phyloP scores from a whole-genome alignment of 2,113 vertebrate genomes.

The Bambusicola thoracicus region DNA sequence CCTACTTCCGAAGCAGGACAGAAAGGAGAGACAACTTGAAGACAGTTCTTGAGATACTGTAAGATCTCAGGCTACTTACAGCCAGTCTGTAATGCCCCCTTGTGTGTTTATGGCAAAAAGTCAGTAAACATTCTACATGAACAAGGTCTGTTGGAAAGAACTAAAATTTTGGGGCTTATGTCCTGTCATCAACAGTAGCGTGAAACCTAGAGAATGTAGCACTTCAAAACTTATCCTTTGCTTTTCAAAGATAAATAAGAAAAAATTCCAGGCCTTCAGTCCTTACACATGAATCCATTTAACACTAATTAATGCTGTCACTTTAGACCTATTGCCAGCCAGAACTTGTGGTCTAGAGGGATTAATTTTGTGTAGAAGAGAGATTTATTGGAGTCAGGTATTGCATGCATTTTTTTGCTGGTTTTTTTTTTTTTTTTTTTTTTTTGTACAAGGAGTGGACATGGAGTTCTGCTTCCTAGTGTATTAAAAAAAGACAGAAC shows the following conservation, averaged over 20 bases:
- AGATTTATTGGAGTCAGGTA: not conserved
- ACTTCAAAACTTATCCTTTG: not conserved
- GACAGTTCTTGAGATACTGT: not conserved
- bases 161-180: not conserved
- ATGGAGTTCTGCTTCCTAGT: not conserved
- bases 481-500: not conserved
- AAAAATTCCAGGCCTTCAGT: not conserved
- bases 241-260: not conserved
- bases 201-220: not conserved
- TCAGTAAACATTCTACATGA: not conserved
- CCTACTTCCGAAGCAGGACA: not conserved
- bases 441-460: not conserved
- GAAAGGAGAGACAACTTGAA: not conserved
- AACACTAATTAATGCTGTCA: not conserved
- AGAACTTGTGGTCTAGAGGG: not conserved
- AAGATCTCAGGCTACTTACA: not conserved
- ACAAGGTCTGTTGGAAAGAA: not conserved
- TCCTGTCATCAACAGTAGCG: not conserved
- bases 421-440: not conserved
- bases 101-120: not conserved
- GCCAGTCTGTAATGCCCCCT: not conserved
- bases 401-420: too few species aligned
- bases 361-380: not conserved
- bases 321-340: not conserved
- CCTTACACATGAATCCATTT: not conserved